These are phyloP conservation scores for Drosophila nr. perissopoda DNA, from an alignment of 2,888 invertebrate species.

Conservation along the genomic window DNA sequence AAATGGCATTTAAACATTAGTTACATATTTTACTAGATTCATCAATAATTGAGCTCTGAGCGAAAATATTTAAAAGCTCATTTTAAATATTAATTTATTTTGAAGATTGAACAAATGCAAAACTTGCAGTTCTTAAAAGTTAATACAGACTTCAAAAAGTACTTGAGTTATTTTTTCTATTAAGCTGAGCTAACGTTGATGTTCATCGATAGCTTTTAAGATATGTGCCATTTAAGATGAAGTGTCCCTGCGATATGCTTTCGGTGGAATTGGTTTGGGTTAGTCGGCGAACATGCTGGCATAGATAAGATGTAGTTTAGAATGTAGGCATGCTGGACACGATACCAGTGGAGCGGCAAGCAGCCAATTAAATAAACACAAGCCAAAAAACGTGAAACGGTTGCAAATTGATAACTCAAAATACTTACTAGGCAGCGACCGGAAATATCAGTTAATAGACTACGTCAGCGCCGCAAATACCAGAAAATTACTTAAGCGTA, in stretches of 20 bases:
- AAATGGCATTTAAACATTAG: background rate
- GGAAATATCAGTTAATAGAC: constrained; percentile 35
- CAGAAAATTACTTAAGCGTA: constrained; percentile 42
- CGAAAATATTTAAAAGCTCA: too few species aligned
- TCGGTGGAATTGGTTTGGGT: background rate
- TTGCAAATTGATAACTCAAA: constrained; percentile 32
- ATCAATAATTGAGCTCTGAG: background rate
- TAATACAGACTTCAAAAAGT: background rate
- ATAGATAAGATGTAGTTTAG: constrained; percentile 24
- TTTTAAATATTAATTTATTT: too few species aligned
- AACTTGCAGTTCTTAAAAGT: background rate
- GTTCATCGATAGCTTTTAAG: background rate
- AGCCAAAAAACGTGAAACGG: constrained; percentile 29
- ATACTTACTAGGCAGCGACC: constrained; percentile 56
- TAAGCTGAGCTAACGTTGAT: background rate
- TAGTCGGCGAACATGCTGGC: constrained; percentile 15
- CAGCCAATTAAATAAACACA: constrained; percentile 48
- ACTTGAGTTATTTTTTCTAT: background rate
- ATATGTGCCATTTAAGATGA: background rate
- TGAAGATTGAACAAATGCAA: too few species aligned
- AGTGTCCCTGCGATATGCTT: background rate
- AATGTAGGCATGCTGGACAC: constrained; percentile 45
- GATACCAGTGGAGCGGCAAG: constrained; percentile 36
- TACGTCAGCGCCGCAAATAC: constrained; percentile 53
- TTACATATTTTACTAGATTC: background rate